These are phyloP conservation scores for Meles meles DNA, from an alignment of 2,113 vertebrate species.

Conservation along the genomic window DNA sequence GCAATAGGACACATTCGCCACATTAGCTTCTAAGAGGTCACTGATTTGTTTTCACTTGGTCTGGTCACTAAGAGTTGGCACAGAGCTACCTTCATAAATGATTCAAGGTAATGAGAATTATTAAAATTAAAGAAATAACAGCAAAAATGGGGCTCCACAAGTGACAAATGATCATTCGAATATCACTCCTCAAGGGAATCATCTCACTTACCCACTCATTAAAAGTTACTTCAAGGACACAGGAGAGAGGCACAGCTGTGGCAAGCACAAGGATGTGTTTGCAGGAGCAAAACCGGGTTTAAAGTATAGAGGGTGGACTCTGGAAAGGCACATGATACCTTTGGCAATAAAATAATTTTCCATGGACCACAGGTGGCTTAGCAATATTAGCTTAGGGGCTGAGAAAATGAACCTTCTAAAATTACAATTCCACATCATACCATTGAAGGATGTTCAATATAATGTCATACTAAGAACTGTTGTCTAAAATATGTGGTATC, in stretches of 20 bases:
- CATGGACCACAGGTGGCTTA: neutral
- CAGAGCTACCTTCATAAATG: conserved; percentile 81
- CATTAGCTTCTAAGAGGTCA: conserved; percentile 75
- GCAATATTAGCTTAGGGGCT: neutral
- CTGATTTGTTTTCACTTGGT: conserved; percentile 75
- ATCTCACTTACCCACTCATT: conserved; percentile 68
- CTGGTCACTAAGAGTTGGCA: conserved; percentile 76
- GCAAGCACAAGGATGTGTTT: neutral
- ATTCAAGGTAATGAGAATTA: conserved; percentile 82
- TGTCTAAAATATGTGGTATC: neutral
- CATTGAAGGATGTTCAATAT: neutral
- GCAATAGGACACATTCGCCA: conserved; percentile 61
- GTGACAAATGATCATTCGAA: conserved; percentile 61
- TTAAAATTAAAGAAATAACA: conserved; percentile 82
- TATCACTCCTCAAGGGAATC: conserved; percentile 57
- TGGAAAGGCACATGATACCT: neutral
- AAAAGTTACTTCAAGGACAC: conserved; percentile 70
- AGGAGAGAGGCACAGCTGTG: conserved; percentile 34
- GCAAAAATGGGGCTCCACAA: conserved; percentile 68
- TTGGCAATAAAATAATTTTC: neutral
- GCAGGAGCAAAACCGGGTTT: neutral
- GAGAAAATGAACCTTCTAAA: conserved; percentile 30
- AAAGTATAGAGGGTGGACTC: neutral
- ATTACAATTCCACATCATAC: neutral
- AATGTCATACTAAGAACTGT: neutral